Conservation (phyloP, 1,140 invertebrate genomes). For the Meloidogyne exigua region DNA sequence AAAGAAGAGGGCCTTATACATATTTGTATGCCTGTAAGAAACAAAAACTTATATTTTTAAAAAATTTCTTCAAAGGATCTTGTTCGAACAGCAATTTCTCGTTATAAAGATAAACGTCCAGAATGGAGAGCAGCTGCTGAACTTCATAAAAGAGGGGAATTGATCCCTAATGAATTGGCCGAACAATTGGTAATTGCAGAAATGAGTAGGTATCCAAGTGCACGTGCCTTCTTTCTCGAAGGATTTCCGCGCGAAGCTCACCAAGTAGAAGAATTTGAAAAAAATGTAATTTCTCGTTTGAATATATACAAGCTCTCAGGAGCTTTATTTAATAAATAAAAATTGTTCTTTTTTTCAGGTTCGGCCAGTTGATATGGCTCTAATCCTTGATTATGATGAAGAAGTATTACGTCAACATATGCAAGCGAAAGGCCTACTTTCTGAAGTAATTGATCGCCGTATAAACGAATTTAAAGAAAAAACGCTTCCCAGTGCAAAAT, state of each 20-base stretch:
- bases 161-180: conserved; percentile 62
- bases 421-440: conserved; percentile 46
- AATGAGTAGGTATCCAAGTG: conserved; percentile 60
- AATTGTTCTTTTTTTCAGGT: conserved; percentile 41
- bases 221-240: conserved; percentile 57
- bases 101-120: conserved; percentile 59
- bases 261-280: conserved; percentile 63
- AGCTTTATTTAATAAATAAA: too few relatives aligned
- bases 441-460: conserved; percentile 59
- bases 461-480: conserved; percentile 62
- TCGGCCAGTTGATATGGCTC: conserved; percentile 59
- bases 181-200: conserved; percentile 60
- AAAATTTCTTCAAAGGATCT: conserved; percentile 40
- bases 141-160: conserved; percentile 55
- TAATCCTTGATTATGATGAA: conserved; percentile 63
- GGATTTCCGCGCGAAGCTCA: conserved; percentile 59
- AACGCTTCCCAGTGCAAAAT: conserved; percentile 57
- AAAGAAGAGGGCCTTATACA: conserved; percentile 56
- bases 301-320: too few relatives aligned
- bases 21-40: conserved; percentile 56
- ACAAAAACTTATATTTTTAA: background rate
- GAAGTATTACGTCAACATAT: conserved; percentile 58
- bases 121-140: conserved; percentile 61
- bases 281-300: too few relatives aligned
- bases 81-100: conserved; percentile 51